Evolutionary conservation across 2,113 vertebrate species (phyloP).

Genomic region (Ameiurus melas): DNA sequence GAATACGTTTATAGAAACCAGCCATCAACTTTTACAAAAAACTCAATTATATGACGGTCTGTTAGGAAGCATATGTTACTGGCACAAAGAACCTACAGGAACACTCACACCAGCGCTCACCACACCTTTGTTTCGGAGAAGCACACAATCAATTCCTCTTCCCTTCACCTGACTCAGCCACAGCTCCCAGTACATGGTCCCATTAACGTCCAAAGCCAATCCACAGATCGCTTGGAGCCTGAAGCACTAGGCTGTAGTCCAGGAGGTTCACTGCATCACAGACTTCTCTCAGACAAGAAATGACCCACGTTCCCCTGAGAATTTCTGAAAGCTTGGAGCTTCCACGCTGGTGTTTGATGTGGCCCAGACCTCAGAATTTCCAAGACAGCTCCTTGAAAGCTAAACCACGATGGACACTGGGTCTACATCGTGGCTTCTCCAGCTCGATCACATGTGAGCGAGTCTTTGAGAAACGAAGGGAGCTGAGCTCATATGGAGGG

Average conservation of each 20-base stretch:
- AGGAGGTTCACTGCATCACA: background rate
- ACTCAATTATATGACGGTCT: background rate
- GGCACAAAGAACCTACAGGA: constrained; percentile 5
- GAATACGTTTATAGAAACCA: background rate
- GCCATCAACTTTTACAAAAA: background rate
- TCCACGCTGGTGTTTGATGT: constrained; percentile 59
- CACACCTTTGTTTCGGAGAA: constrained; percentile 74
- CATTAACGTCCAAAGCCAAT: constrained; percentile 41
- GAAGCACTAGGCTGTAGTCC: background rate
- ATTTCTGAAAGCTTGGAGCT: background rate
- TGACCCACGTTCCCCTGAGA: constrained; percentile 1
- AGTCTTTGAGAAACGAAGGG: constrained; percentile 26
- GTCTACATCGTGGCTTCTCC: constrained; percentile 60
- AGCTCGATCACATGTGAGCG: constrained; percentile 52
- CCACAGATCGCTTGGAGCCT: background rate
- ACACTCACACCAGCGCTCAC: constrained; percentile 26
- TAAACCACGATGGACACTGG: constrained; percentile 54
- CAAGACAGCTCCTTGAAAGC: constrained; percentile 58
- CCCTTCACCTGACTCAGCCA: constrained; percentile 72
- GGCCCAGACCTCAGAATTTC: constrained; percentile 61
- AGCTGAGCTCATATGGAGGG: constrained; percentile 34
- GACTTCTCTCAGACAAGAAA: constrained; percentile 6
- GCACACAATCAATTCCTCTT: constrained; percentile 65
- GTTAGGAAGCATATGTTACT: background rate
- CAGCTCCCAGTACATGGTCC: constrained; percentile 75